Conservation (phyloP, 2,888 invertebrate species). For the Oasisia sp. region DNA sequence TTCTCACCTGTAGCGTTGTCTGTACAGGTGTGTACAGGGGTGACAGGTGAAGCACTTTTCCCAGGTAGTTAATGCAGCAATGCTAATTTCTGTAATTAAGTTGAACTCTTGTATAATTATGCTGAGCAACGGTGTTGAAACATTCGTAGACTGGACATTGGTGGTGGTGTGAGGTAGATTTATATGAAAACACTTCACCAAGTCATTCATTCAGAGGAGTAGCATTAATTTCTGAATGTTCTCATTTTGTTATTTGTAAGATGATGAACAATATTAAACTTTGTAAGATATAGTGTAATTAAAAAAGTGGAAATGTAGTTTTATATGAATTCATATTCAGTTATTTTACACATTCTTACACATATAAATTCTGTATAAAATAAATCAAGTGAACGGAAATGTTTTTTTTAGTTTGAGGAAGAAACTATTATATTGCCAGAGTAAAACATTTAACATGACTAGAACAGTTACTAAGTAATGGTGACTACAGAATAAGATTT, state of each 20-base stretch:
- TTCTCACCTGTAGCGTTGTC: neutral
- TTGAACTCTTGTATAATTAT: conserved; percentile 3
- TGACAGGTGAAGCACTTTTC: neutral
- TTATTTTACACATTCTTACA: too few species aligned
- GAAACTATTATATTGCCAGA: too few species aligned
- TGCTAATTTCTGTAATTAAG: conserved; percentile 13
- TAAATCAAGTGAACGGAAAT: too few species aligned
- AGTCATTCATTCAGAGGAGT: neutral
- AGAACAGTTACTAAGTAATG: too few species aligned
- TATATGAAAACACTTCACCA: neutral
- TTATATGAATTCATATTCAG: too few species aligned
- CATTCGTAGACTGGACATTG: neutral
- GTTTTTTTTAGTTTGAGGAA: too few species aligned
- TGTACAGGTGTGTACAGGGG: neutral
- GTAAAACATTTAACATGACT: too few species aligned
- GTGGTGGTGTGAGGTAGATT: neutral
- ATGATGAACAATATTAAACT: neutral
- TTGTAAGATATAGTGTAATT: neutral
- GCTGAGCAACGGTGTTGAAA: neutral
- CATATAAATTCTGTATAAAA: too few species aligned
- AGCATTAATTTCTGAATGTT: neutral
- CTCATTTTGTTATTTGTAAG: neutral
- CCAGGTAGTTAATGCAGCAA: neutral
- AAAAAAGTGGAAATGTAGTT: too few species aligned
- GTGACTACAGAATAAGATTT: too few species aligned